These are phyloP conservation scores for Tinea pellionella DNA, from an alignment of 2,888 invertebrate genomes.

Conservation along the genomic window DNA sequence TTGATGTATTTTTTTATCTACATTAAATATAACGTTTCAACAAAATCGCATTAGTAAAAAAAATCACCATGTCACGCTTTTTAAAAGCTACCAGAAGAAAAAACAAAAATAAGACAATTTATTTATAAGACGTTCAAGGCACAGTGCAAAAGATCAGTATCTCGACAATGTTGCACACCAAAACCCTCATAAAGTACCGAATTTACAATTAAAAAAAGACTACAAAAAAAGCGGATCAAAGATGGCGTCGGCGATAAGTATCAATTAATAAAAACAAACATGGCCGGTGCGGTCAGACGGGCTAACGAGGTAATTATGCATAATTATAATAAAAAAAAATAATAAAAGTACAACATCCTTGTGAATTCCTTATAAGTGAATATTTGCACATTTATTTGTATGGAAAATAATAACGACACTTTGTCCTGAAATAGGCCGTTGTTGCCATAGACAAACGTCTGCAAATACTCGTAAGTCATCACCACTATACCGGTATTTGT, in stretches of 20 bases:
- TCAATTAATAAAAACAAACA: slow-evolving; percentile 28
- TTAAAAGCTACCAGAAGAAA: not conserved
- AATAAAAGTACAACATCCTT: not conserved
- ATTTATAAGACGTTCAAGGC: not conserved
- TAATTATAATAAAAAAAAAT: not conserved
- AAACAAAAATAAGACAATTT: not conserved
- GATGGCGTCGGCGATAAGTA: slow-evolving; percentile 37
- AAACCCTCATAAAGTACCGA: slow-evolving; percentile 36
- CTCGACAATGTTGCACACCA: slow-evolving; percentile 21
- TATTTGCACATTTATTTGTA: not conserved
- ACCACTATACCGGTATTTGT: too few species aligned
- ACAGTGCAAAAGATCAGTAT: slow-evolving; percentile 20
- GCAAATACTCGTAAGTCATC: too few species aligned
- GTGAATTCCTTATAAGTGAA: not conserved
- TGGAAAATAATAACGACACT: too few species aligned
- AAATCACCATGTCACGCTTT: not conserved
- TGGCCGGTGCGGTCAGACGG: slow-evolving; percentile 17
- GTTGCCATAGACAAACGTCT: too few species aligned
- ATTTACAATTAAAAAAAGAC: slow-evolving; percentile 26
- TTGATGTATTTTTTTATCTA: too few species aligned
- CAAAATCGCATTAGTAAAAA: not conserved
- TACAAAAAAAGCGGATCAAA: slow-evolving; percentile 20
- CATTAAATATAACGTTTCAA: too few species aligned
- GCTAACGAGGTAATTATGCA: slow-evolving; percentile 4
- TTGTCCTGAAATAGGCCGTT: too few species aligned